phyloP scores from a whole-genome alignment of 2,113 vertebrate species.

The Barbus barbus region DNA sequence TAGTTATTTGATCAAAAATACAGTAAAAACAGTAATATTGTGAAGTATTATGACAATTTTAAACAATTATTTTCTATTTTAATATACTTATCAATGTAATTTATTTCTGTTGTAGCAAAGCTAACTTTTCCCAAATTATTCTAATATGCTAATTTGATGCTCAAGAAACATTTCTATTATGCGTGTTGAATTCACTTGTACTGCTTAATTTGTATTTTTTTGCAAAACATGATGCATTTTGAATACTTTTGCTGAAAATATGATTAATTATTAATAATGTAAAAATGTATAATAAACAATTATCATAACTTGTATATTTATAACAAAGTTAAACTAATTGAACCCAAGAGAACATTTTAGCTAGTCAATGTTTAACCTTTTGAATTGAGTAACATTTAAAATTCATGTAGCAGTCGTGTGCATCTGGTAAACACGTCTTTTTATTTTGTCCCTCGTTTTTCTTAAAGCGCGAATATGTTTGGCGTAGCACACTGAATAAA shows the following conservation, averaged over 20 bases:
- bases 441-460: neutral
- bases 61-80: neutral
- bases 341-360: too few species aligned
- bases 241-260: too few species aligned
- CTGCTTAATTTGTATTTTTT: too few species aligned
- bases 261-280: too few species aligned
- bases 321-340: too few species aligned
- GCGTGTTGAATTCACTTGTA: too few species aligned
- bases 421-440: slow-evolving; percentile 12
- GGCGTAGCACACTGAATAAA: neutral
- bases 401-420: neutral
- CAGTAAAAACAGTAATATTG: neutral
- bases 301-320: too few species aligned
- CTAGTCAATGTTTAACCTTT: neutral
- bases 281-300: too few species aligned
- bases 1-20: neutral
- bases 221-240: too few species aligned
- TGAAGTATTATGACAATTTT: neutral
- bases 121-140: too few species aligned
- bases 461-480: slow-evolving; percentile 29
- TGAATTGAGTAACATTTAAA: neutral
- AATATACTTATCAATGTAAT: neutral
- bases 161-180: too few species aligned
- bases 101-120: neutral
- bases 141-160: neutral